Percentiles rank a stretch among this genome's conserved stretches.
Evolutionary conservation across 2,113 vertebrate genomes (phyloP).

Genomic region (Tyrannus savana): DNA sequence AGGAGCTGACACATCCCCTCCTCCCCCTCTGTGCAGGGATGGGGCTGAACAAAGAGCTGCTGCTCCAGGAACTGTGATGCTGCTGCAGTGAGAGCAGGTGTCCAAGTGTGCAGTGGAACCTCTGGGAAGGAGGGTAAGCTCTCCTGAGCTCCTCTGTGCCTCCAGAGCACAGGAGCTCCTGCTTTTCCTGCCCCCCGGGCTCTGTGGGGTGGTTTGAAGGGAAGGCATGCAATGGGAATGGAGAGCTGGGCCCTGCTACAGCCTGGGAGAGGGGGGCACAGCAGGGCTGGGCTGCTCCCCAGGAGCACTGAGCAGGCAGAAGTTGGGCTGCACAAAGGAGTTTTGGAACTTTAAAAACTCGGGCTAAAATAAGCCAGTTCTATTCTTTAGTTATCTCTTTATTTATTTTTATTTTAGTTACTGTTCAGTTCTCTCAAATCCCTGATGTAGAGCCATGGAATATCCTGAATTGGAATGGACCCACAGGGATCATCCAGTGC

Average conservation of each 20-base stretch:
- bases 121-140: fast-evolving
- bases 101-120: fast-evolving
- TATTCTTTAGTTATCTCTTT: background rate
- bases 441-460: background rate
- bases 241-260: background rate
- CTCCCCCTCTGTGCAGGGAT: background rate
- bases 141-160: background rate
- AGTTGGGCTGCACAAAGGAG: background rate
- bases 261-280: background rate
- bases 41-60: background rate
- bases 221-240: background rate
- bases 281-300: background rate
- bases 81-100: background rate
- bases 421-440: background rate
- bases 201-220: background rate
- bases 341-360: background rate
- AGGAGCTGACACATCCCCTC: background rate
- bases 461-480: background rate
- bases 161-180: background rate
- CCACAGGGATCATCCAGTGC: background rate
- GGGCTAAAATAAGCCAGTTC: background rate
- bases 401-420: background rate
- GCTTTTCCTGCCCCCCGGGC: background rate
- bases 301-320: fast-evolving
- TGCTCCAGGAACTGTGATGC: background rate